A percentile compares a stretch with the other conserved stretches of the same genome.
These are phyloP conservation scores for Nothoprocta pentlandii DNA, from an alignment of 2,113 vertebrate species.

Conservation along the genomic window DNA sequence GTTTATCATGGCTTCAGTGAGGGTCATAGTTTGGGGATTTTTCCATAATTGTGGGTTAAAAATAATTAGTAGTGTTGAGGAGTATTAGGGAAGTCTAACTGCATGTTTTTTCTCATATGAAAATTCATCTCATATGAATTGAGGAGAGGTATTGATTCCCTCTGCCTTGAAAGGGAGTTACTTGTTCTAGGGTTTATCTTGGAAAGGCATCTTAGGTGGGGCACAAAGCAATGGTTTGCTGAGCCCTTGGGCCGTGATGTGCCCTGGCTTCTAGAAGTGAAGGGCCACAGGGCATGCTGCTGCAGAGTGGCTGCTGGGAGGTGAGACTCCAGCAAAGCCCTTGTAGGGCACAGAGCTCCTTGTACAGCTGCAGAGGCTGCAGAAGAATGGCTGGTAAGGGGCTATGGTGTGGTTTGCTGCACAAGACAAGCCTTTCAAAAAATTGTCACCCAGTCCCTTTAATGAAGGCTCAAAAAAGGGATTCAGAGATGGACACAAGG, in stretches of 20 bases:
- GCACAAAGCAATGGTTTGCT: not conserved
- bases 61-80: not conserved
- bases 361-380: not conserved
- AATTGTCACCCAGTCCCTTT: not conserved
- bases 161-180: not conserved
- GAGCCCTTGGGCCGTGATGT: not conserved
- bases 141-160: not conserved
- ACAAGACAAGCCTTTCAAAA: not conserved
- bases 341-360: not conserved
- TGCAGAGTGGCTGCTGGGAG: not conserved
- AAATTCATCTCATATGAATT: not conserved
- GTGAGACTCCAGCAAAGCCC: not conserved
- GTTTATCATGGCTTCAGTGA: not conserved
- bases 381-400: not conserved
- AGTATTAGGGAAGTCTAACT: not conserved
- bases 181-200: not conserved
- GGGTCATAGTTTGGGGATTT: not conserved
- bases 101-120: not conserved
- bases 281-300: fast-evolving
- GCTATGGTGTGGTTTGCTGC: not conserved
- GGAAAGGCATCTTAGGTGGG: not conserved
- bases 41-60: not conserved
- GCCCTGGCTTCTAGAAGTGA: not conserved
- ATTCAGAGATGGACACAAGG: not conserved
- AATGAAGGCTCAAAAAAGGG: not conserved